Evolutionary conservation across 1,140 invertebrate species (phyloP).

Genomic region (Dreissena polymorpha): DNA sequence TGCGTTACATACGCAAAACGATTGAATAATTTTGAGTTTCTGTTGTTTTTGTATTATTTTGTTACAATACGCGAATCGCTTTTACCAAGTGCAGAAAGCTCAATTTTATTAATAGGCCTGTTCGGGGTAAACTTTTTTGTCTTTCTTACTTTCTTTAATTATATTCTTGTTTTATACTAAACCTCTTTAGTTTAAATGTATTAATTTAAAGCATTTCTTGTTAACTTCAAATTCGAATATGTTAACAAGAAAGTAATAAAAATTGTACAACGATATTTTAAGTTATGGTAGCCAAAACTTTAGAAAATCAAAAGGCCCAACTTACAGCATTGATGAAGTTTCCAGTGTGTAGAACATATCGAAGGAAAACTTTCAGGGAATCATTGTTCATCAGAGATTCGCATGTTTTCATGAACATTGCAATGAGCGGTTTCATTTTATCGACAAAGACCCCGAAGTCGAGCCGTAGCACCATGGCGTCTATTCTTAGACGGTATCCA

Average conservation of each 20-base stretch:
- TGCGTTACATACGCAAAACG: too few relatives aligned
- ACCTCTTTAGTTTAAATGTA: too few relatives aligned
- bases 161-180: too few relatives aligned
- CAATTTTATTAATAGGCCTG: too few relatives aligned
- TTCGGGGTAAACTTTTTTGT: too few relatives aligned
- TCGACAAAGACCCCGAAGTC: conserved; percentile 95
- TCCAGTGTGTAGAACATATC: conserved; percentile 76
- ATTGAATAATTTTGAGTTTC: too few relatives aligned
- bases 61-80: too few relatives aligned
- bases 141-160: too few relatives aligned
- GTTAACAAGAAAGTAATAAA: neutral
- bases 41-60: too few relatives aligned
- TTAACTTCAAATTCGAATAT: neutral
- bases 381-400: conserved; percentile 78
- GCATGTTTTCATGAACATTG: conserved; percentile 93
- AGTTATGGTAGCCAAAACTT: neutral
- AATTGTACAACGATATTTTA: neutral
- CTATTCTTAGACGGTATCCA: conserved; percentile 95
- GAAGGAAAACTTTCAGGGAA: conserved; percentile 76
- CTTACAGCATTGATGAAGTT: conserved; percentile 79
- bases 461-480: conserved; percentile 91
- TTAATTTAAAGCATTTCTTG: too few relatives aligned
- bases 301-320: neutral
- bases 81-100: too few relatives aligned
- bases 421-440: conserved; percentile 95